phyloP scores from a whole-genome alignment of 1,140 invertebrate species.

The Catajapyx aquilonaris region DNA sequence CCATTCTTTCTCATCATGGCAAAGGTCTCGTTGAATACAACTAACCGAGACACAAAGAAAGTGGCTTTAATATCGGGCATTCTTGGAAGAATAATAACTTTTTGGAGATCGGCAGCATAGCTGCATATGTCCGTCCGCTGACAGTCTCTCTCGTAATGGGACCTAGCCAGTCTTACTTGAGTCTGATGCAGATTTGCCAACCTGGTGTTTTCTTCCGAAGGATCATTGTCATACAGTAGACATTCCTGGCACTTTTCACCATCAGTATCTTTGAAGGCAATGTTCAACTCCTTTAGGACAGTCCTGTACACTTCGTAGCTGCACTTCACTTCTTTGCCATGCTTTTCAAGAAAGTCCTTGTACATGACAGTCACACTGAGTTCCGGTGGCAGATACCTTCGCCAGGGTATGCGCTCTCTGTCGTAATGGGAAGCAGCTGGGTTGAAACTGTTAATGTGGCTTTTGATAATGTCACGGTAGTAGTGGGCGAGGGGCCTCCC shows the following conservation, averaged over 20 bases:
- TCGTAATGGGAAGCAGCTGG: background rate
- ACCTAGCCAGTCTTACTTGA: background rate
- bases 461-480: too few species aligned
- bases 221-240: background rate
- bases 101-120: background rate
- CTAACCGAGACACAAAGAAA: background rate
- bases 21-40: background rate
- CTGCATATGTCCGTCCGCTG: background rate
- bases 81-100: background rate
- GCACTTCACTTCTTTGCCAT: background rate
- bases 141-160: background rate
- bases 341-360: background rate
- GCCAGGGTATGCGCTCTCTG: background rate
- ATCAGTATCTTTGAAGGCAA: background rate
- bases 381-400: background rate
- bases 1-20: background rate
- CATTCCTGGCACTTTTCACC: background rate
- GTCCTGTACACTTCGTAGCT: background rate
- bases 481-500: too few species aligned
- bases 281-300: background rate
- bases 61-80: background rate
- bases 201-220: background rate
- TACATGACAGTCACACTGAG: background rate
- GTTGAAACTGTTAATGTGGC: too few species aligned
- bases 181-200: background rate